Base-by-base conservation (phyloP, 2,113 vertebrate species). In the Mystacornis crossleyi region DNA sequence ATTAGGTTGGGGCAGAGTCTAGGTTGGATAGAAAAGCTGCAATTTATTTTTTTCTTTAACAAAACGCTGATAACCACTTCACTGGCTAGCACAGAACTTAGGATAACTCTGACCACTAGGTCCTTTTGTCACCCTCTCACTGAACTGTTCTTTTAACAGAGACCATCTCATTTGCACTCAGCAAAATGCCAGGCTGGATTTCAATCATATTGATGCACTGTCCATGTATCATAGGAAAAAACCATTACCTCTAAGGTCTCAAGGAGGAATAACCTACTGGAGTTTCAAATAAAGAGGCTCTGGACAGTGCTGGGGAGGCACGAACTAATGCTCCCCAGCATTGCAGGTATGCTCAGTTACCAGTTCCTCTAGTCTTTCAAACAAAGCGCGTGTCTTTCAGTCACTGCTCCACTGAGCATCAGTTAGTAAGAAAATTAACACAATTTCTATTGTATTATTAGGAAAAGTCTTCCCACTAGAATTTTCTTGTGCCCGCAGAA, bases 1-100 rank as follows among this genome's bases (percentile, higher is more conserved):
- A 97, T 98, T 95, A 95, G 31, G 8, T 28, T 82, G 70, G 95
- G 69, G 42, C 72, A 95, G 77, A 87, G 93, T 95, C 83, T 79
- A 64, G 19, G 62, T 20, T 74, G 51, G 61, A 48, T 58, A 82
- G 81, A 93, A 97, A 95, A 94, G 81, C 83, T 73, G 38, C 58
- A 31, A 20, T 69, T 78, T 79, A 9, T 40, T 67, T 86, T 86
- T 84, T 93, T 24, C 54, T 58, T 81, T 62, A 83, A 66, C 33
- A 82, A 79, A 93, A 90, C 8, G 6, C 28, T 38, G 62, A 79
- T 82, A 95, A 73, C 45, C 65, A 29, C 36, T 65, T 75, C 69
- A 42, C 33, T 81, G 42, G 42, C 47, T 67, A 74, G 38, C 28
- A 77, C 73, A 77, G 50, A 80, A 84, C 50, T 89, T 67, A 43